Evolutionary conservation across 2,888 invertebrate species (phyloP).

Genomic region (Alloplasta piceator): DNA sequence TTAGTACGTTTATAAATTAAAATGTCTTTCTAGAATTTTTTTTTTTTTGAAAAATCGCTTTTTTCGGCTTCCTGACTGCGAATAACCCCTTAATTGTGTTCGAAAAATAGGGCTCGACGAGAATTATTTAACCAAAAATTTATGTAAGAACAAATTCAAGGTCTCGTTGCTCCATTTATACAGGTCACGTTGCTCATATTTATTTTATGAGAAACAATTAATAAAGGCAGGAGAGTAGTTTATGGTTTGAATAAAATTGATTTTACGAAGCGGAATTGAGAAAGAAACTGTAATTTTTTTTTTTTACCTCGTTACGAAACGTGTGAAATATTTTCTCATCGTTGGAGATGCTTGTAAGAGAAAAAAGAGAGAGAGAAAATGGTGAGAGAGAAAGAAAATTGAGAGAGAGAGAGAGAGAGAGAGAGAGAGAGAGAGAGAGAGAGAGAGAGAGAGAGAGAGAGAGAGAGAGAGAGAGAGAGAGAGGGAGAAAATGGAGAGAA

Average conservation of each 20-base stretch:
- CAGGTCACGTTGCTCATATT: neutral
- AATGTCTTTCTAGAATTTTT: no score
- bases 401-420: neutral
- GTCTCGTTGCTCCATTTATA: neutral
- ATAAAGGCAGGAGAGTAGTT: neutral
- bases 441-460: neutral
- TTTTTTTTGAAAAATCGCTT: no score
- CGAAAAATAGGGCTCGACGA: no score
- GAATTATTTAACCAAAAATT: no score
- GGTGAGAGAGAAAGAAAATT: conserved; percentile 1
- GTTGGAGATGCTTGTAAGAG: neutral
- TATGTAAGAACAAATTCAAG: neutral
- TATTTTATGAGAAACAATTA: conserved; percentile 10
- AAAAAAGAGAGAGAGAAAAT: neutral
- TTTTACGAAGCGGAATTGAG: conserved; percentile 7
- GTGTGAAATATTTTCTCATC: conserved; percentile 43
- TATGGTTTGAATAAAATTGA: conserved; percentile 13
- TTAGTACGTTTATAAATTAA: no score
- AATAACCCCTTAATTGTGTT: no score
- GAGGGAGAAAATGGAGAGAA: neutral
- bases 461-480: neutral
- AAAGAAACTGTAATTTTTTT: conserved; percentile 13
- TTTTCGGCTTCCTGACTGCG: no score
- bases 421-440: neutral
- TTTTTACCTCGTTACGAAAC: conserved; percentile 21